Evolutionary conservation across 1,140 invertebrate species (phyloP).

Genomic region (Tribolium madens): DNA sequence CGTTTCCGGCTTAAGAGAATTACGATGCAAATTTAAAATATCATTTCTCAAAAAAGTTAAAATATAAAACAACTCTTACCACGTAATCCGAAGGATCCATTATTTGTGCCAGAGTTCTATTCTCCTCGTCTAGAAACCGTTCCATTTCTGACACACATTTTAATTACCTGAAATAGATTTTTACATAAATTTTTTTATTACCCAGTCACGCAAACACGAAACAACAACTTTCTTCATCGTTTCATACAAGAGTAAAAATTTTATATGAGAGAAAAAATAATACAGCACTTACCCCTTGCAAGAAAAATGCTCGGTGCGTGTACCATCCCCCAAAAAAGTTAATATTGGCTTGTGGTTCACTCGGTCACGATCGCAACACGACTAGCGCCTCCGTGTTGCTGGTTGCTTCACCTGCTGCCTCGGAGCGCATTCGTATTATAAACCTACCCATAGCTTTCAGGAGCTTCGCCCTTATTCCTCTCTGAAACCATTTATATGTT

Average conservation of each 20-base stretch:
- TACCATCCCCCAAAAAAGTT: constrained; percentile 8
- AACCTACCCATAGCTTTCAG: constrained; percentile 13
- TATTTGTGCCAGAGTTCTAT: constrained; percentile 23
- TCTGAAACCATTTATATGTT: constrained; percentile 22
- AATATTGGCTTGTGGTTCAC: constrained; percentile 21
- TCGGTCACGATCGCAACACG: constrained; percentile 50
- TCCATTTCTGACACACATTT: constrained; percentile 34
- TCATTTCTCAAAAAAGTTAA: neutral
- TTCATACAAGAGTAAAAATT: neutral
- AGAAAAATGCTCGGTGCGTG: neutral
- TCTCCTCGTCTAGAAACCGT: neutral
- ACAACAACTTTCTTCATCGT: too few relatives aligned
- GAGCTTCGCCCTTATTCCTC: constrained; percentile 6
- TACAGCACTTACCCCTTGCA: neutral
- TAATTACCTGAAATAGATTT: constrained; percentile 26
- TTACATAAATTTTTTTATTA: neutral
- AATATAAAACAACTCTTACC: constrained; percentile 19
- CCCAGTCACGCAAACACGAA: neutral
- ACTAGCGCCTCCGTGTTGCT: constrained; percentile 47
- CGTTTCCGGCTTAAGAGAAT: neutral
- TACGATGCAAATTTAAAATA: neutral
- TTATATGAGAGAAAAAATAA: neutral
- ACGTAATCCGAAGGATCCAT: constrained; percentile 40
- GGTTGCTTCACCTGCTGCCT: constrained; percentile 50
- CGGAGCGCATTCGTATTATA: constrained; percentile 43